Base-by-base conservation (phyloP, 1,140 invertebrate genomes). In the Acromyrmex heyeri region DNA sequence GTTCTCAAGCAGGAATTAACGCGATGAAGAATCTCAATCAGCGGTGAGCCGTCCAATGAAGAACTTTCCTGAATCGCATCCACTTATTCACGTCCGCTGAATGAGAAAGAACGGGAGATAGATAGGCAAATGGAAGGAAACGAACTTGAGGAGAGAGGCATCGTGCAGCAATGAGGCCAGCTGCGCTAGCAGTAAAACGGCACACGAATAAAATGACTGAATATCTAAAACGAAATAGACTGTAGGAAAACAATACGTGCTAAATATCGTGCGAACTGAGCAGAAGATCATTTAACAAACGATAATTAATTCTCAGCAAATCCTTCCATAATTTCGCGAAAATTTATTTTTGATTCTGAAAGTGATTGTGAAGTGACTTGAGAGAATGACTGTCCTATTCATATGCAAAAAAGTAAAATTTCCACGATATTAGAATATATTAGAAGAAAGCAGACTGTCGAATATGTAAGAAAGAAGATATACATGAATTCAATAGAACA, bases 11-110 rank as follows among this genome's bases (percentile, higher is more conserved):
- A 75, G 48, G 70, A 50, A 89, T 89, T 89, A 88, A 73, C 72
- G 75, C 87, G 83, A 77, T 61, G 76, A 89, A 86, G 83, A 89
- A 88, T 86, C 87, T 90, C 85, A 87, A 90, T 90, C 88, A 83
- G 53, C 65, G 85, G 55, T 27, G 24, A 75, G 57, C 82, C 70
- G 69, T 76, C 69, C 44, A 64, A 79, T 62, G 53, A 86, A 70
- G 87, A 89, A 91, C 48, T 86, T 93, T 92, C 87, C 78, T 86
- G 88, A 91, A 90, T 91, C 75, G 87, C 88, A 86, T 89, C 88
- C 87, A 88, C 91, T 93, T 93, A 92, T 91, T 93, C 92, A 91
- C 90, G 87, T 91, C 88, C 81, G 86, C 67, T 73, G 87, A 61
- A 65, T 91, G 82, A 87, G 88, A 87, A 91, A 92, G 69, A 83